Conservation (phyloP, 92 coral and sea anemone species). For the Phenganax subtilis region DNA sequence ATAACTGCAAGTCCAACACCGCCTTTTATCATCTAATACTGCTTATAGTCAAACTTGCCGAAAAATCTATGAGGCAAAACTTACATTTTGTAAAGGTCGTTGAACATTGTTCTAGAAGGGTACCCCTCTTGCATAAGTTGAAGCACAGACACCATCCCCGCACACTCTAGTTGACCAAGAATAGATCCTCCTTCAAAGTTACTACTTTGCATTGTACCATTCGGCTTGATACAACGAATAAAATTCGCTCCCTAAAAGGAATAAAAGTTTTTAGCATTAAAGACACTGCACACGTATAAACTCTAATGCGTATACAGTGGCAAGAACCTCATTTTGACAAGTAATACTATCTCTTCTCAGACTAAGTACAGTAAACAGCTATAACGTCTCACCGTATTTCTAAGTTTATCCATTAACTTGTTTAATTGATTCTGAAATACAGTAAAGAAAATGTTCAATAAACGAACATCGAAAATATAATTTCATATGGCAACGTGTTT, state of each 20-base stretch:
- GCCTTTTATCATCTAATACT: neutral
- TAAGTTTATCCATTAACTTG: conserved; percentile 82
- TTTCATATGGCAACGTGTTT: too few species aligned
- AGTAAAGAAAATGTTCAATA: too few species aligned
- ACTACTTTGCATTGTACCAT: conserved; percentile 83
- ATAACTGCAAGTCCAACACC: too few species aligned
- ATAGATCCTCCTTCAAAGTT: conserved; percentile 94
- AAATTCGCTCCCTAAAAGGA: conserved; percentile 74
- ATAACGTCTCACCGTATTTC: conserved; percentile 60
- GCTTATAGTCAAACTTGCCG: neutral
- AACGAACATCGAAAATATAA: too few species aligned
- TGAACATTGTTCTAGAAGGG: conserved; percentile 88
- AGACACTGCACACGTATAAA: neutral
- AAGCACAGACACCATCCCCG: conserved; percentile 94
- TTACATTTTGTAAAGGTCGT: conserved; percentile 89
- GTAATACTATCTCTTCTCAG: too few species aligned
- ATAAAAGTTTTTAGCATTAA: neutral
- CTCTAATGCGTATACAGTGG: too few species aligned
- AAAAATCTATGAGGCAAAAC: conserved; percentile 13
- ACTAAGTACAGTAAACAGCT: neutral
- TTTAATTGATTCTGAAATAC: conserved; percentile 65
- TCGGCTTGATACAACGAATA: conserved; percentile 96
- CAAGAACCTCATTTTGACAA: too few species aligned
- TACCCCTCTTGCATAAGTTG: conserved; percentile 96
- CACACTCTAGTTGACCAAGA: conserved; percentile 92